Percentiles rank a stretch among this genome's conserved stretches.
Evolutionary conservation across 1,140 invertebrate species (phyloP).

Genomic region (Anastrepha obliqua): DNA sequence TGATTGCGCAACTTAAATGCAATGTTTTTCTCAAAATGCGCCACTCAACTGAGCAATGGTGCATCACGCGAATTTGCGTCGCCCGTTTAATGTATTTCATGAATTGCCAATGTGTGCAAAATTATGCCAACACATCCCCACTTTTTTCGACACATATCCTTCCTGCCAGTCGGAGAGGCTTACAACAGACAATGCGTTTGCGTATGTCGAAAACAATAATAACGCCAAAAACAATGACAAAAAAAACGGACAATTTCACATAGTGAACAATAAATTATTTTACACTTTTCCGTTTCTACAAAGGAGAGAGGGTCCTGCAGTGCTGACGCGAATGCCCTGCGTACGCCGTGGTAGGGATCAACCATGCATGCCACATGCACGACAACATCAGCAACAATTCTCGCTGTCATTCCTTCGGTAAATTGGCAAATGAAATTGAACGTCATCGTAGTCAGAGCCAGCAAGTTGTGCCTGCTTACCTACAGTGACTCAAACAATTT

Average conservation of each 20-base stretch:
- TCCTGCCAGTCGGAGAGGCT: neutral
- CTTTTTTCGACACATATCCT: neutral
- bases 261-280: constrained; percentile 48
- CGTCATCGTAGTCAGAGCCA: neutral
- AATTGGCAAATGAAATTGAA: constrained; percentile 21
- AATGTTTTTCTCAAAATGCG: constrained; percentile 7
- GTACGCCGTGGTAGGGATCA: neutral
- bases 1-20: constrained; percentile 21
- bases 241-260: constrained; percentile 30
- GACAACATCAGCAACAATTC: constrained; percentile 21
- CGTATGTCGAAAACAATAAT: neutral
- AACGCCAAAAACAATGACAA: neutral
- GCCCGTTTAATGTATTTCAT: constrained; percentile 41
- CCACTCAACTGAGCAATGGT: neutral
- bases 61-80: constrained; percentile 27
- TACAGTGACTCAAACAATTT: too few species aligned
- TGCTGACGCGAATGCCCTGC: neutral
- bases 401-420: neutral
- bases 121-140: neutral
- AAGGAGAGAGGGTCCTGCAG: neutral
- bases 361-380: constrained; percentile 36
- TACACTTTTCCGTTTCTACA: constrained; percentile 21
- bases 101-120: constrained; percentile 26
- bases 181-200: neutral
- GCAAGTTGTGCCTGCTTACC: neutral